Evolutionary conservation across 2,797 vertebrate species (phyloP).

Genomic region (Gadopsis marmoratus): DNA sequence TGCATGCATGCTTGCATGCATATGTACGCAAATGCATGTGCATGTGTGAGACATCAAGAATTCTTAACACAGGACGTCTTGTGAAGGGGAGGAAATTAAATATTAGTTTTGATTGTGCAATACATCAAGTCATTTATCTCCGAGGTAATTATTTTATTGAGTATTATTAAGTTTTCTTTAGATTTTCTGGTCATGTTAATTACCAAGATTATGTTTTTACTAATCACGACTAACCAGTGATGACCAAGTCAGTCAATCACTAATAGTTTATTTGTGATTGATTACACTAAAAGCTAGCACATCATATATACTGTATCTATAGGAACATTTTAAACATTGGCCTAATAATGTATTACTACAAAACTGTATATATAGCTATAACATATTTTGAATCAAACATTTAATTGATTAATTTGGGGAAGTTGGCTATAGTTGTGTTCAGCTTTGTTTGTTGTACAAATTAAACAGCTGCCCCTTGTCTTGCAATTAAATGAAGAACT

Average conservation of each 20-base stretch:
- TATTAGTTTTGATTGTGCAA: background rate
- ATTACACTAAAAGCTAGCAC: too few species aligned
- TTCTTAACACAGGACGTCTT: background rate
- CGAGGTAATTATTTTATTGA: background rate
- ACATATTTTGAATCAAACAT: background rate
- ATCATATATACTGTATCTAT: too few species aligned
- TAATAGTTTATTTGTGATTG: background rate
- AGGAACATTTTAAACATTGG: too few species aligned
- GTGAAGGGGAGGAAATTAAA: background rate
- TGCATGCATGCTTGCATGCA: background rate
- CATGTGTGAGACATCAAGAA: conserved; percentile 8
- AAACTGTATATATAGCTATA: background rate
- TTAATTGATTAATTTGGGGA: background rate
- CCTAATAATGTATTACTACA: background rate
- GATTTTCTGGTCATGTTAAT: background rate
- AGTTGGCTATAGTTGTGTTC: background rate
- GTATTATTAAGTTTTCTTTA: background rate
- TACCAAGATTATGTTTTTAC: background rate
- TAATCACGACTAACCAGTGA: background rate
- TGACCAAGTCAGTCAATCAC: background rate
- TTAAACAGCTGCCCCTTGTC: background rate
- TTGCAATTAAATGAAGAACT: conserved; percentile 40
- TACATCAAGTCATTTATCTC: background rate
- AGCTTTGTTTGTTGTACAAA: conserved; percentile 10
- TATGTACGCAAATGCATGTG: background rate